Base-by-base conservation (phyloP, 2,797 vertebrate species). In the Percopsis omiscomaycus region DNA sequence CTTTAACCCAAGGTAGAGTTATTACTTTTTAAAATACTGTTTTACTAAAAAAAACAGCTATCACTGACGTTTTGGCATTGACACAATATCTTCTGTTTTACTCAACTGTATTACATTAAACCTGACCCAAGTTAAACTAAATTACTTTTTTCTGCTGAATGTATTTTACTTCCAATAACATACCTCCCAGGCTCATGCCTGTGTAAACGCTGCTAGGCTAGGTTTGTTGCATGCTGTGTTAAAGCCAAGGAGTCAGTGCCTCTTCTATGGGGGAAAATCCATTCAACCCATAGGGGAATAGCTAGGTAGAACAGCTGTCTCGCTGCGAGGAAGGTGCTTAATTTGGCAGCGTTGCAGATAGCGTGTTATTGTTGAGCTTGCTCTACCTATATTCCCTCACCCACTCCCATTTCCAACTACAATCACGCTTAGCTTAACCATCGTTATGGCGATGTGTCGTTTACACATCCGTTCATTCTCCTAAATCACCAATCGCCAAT, bases 221-320 rank as follows among this genome's bases (percentile, higher is more conserved):
- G 44, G 73, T 75, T 73, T 71, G 73, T 81, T 85, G 78, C 82
- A 83, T 47, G 47, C 75, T 75, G 83, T 51, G 83, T 89, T 90
- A 85, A 85, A 90, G 84, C 84, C 84, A 86, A 77, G 80, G 78
- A 86, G 68, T 86, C 85, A 68, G 66, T 83, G 82, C 84, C 80
- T 89, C 86, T 85, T 89, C 79, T 79, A 87, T 86, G 74, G 82
- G 75, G 77, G 87, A 85, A 83, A 89, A 93, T 88, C 86, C 82
- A 91, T 91, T 88, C 90, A 89, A 89, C 86, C 84, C 89, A 82
- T 85, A 72, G 6, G 84, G 86, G 88, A 91, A 88, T 84, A 77
- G 80, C 77, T 57, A 83, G 85, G 83, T 83, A 81, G 71, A 88
- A 81, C 87, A 89, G 83, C 86, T 83, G 87, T 88, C 84, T 88